These are phyloP conservation scores for Zeuzera pyrina DNA, from an alignment of 2,888 invertebrate genomes.

Conservation along the genomic window DNA sequence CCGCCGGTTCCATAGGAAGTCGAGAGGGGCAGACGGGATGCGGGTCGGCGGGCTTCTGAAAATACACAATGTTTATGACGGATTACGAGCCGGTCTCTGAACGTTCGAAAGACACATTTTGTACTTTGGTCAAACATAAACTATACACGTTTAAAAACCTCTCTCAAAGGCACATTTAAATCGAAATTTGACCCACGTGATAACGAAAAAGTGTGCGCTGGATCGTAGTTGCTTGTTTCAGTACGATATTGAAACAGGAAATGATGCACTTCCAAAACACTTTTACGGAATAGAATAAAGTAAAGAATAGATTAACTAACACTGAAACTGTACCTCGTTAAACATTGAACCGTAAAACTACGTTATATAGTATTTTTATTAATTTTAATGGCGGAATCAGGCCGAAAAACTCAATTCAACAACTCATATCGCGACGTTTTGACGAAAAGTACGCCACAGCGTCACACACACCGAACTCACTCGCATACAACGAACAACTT, in stretches of 20 bases:
- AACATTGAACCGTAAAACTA: constrained; percentile 16
- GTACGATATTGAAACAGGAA: constrained; percentile 63
- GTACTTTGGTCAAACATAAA: constrained; percentile 15
- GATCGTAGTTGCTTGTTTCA: constrained; percentile 64
- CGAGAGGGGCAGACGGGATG: constrained; percentile 29
- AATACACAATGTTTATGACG: constrained; percentile 46
- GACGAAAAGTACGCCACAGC: constrained; percentile 42
- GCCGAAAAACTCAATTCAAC: constrained; percentile 54
- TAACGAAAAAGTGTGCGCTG: constrained; percentile 60
- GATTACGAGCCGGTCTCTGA: constrained; percentile 51
- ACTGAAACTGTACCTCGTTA: constrained; percentile 6
- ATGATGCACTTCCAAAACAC: constrained; percentile 54
- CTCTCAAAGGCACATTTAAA: constrained; percentile 32
- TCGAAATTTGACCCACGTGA: constrained; percentile 71
- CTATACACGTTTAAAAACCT: constrained; percentile 22
- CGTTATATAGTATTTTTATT: constrained; percentile 32
- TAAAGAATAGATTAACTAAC: constrained; percentile 12
- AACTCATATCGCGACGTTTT: constrained; percentile 42
- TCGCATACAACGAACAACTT: constrained; percentile 26
- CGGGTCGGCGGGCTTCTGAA: constrained; percentile 59
- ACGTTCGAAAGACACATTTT: constrained; percentile 25
- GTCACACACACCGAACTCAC: neutral
- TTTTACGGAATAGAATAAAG: constrained; percentile 21
- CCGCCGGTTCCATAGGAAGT: constrained; percentile 52
- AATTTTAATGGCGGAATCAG: constrained; percentile 65